Evolutionary conservation across 2,888 invertebrate species (phyloP).

Genomic region (Pemphredon lugubris): DNA sequence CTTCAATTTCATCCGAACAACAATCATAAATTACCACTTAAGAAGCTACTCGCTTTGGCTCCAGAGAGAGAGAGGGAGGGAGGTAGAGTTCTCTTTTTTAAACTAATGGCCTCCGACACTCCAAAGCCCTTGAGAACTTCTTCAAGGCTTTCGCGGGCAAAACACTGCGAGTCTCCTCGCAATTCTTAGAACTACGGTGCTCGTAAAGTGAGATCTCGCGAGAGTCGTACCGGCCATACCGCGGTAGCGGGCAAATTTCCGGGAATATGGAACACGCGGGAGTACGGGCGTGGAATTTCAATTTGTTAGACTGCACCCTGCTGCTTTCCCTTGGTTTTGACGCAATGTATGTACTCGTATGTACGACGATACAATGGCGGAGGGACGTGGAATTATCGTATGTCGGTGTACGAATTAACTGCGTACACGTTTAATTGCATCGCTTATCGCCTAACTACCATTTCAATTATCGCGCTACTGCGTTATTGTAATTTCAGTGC

Average conservation of each 20-base stretch:
- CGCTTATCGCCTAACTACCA: too few relatives aligned
- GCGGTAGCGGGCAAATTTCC: conserved; percentile 1
- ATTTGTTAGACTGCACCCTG: conserved; percentile 10
- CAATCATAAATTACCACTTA: too few relatives aligned
- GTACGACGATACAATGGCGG: too few relatives aligned
- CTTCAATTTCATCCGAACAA: too few relatives aligned
- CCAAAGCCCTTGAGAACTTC: conserved; percentile 18
- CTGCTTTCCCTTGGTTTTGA: conserved; percentile 1
- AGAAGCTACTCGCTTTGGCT: too few relatives aligned
- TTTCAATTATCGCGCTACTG: too few relatives aligned
- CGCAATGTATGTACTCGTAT: too few relatives aligned
- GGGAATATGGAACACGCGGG: conserved; percentile 1
- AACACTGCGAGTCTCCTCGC: conserved; percentile 12
- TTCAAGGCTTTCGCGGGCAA: conserved; percentile 19
- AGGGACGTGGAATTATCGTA: too few relatives aligned
- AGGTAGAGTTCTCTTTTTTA: conserved; percentile 22
- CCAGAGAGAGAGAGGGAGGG: too few relatives aligned
- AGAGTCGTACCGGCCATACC: neutral
- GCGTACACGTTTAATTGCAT: too few relatives aligned
- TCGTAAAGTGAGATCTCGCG: conserved; percentile 3
- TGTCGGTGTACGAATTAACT: too few relatives aligned
- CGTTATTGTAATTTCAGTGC: too few relatives aligned
- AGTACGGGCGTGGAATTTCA: neutral
- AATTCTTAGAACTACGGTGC: neutral
- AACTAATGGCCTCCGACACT: conserved; percentile 34